Percentiles rank a stretch among this genome's conserved stretches.
Conservation (phyloP, 2,888 invertebrate genomes). For the Acleris holmiana region DNA sequence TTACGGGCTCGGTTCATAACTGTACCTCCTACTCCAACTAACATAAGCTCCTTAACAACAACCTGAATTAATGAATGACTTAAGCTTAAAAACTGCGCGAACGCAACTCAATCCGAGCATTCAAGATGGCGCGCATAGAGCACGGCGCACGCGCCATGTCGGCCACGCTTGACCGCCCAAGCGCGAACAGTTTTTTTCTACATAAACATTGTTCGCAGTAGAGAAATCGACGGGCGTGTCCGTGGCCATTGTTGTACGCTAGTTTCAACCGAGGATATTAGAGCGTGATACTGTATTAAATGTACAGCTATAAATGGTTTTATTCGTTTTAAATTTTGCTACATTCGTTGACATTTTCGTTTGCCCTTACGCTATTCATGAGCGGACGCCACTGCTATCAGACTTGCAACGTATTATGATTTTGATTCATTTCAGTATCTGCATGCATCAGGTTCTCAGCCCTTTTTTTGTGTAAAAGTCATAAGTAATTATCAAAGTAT, state of each 20-base stretch:
- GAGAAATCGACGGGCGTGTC: slow-evolving; percentile 83
- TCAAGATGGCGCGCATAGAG: slow-evolving; percentile 76
- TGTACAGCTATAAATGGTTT: slow-evolving; percentile 53
- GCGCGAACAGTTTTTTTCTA: slow-evolving; percentile 76
- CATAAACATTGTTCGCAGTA: slow-evolving; percentile 82
- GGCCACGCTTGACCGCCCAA: slow-evolving; percentile 70
- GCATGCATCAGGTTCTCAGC: no score
- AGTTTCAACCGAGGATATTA: slow-evolving; percentile 74
- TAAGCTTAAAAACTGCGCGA: slow-evolving; percentile 50
- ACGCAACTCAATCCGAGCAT: slow-evolving; percentile 78
- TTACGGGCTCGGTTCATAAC: slow-evolving; percentile 3
- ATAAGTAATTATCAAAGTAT: not conserved
- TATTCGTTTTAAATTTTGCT: slow-evolving; percentile 14
- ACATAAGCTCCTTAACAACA: no score
- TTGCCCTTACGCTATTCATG: not conserved
- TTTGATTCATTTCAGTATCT: no score
- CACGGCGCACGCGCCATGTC: slow-evolving; percentile 79
- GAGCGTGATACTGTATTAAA: slow-evolving; percentile 76
- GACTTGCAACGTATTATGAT: not conserved
- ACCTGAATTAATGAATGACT: slow-evolving; percentile 34
- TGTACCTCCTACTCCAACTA: no score
- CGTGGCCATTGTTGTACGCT: slow-evolving; percentile 75
- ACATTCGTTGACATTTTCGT: not conserved
- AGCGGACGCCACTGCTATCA: not conserved
- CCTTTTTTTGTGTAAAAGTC: no score